phyloP scores from a whole-genome alignment of 2,797 vertebrate species.

The Trachops cirrhosus region DNA sequence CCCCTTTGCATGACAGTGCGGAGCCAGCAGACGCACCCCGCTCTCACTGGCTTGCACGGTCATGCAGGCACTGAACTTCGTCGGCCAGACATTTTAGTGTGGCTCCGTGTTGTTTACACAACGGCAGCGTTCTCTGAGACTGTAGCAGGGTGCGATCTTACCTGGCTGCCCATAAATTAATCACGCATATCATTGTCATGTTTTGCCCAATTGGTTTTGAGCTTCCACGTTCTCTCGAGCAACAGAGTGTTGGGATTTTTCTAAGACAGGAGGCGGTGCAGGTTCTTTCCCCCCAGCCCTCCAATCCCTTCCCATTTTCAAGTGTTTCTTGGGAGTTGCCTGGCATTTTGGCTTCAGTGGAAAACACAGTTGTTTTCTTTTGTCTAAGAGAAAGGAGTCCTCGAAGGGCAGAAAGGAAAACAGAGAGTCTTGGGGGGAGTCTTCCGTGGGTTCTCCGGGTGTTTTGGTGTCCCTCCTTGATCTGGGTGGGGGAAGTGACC shows the following conservation, averaged over 20 bases:
- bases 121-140: constrained; percentile 28
- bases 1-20: constrained; percentile 60
- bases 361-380: constrained; percentile 64
- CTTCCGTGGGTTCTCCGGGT: not conserved
- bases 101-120: constrained; percentile 55
- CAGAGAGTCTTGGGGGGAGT: not conserved
- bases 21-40: constrained; percentile 58
- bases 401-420: not conserved
- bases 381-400: not conserved
- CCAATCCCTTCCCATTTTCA: not conserved
- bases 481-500: not conserved
- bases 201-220: constrained; percentile 52
- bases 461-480: not conserved
- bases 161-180: constrained; percentile 43
- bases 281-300: constrained; percentile 21
- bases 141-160: constrained; percentile 45
- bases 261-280: constrained; percentile 35
- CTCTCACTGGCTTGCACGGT: constrained; percentile 45
- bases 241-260: constrained; percentile 51
- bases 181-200: constrained; percentile 28
- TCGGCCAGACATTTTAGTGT: constrained; percentile 45
- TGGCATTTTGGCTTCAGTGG: constrained; percentile 50
- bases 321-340: constrained; percentile 47
- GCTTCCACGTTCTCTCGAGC: constrained; percentile 51
- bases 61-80: constrained; percentile 35